These are phyloP conservation scores for Boulengeromyrus knoepffleri DNA, from an alignment of 2,113 vertebrate genomes.

Conservation along the genomic window DNA sequence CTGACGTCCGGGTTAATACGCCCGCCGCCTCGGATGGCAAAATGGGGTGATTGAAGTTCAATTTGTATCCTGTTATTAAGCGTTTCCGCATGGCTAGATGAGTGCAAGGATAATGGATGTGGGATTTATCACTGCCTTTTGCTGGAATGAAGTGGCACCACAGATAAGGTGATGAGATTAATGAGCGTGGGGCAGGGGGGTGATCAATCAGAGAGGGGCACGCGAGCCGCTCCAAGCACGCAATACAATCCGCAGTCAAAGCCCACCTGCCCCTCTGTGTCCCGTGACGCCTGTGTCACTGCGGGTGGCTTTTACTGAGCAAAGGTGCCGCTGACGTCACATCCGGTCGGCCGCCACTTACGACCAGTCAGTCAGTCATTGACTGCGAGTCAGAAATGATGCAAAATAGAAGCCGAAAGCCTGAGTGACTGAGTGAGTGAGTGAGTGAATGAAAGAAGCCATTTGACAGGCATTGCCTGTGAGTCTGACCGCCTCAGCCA, in stretches of 20 bases:
- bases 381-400: not conserved
- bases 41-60: constrained; percentile 98
- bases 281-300: not conserved
- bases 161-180: constrained; percentile 99
- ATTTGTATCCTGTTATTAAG: constrained; percentile 99
- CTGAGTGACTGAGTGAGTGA: not conserved
- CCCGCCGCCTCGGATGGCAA: constrained; percentile 72
- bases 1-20: constrained; percentile 71
- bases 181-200: constrained; percentile 90
- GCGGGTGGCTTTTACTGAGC: not conserved
- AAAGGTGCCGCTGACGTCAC: not conserved
- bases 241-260: constrained; percentile 52
- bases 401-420: not conserved
- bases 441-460: not conserved
- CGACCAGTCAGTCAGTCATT: not conserved
- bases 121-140: constrained; percentile 99
- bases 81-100: constrained; percentile 94
- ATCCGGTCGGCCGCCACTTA: not conserved
- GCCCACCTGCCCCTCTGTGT: constrained; percentile 4
- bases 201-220: constrained; percentile 89
- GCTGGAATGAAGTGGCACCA: constrained; percentile 97
- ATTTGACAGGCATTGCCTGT: not conserved
- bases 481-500: not conserved
- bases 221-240: constrained; percentile 58
- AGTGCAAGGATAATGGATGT: constrained; percentile 98